Evolutionary conservation across 2,113 vertebrate species (phyloP).

Genomic region (Brachyistius frenatus): DNA sequence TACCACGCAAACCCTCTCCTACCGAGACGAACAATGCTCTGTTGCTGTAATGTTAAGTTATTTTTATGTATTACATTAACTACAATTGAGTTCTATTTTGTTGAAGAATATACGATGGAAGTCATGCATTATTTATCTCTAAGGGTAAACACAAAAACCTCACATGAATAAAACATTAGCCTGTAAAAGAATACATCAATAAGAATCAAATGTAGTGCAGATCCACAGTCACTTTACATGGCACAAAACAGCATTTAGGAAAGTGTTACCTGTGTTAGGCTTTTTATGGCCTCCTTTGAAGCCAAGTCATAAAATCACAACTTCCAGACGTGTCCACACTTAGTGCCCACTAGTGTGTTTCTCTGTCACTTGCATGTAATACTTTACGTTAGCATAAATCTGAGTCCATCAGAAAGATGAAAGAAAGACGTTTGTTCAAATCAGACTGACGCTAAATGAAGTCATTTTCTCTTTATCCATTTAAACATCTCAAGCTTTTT

Average conservation of each 20-base stretch:
- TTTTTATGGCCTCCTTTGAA: too few species aligned
- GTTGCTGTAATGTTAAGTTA: background rate
- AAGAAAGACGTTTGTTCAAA: too few species aligned
- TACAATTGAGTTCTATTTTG: conserved; percentile 4
- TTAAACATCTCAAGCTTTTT: background rate
- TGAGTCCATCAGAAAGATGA: background rate
- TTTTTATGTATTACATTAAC: conserved; percentile 1
- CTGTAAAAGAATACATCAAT: background rate
- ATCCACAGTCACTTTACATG: background rate
- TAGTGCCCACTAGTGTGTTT: too few species aligned
- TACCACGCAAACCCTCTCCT: too few species aligned
- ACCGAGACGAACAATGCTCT: background rate
- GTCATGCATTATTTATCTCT: background rate
- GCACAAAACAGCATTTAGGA: background rate
- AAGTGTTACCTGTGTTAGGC: background rate
- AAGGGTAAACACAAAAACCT: conserved; percentile 1
- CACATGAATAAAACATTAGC: conserved; percentile 21
- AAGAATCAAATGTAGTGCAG: background rate
- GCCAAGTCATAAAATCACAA: too few species aligned
- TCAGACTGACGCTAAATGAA: background rate
- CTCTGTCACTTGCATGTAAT: too few species aligned
- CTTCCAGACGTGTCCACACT: too few species aligned
- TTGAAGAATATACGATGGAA: background rate
- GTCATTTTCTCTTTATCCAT: background rate
- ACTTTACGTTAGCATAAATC: background rate